Conservation (phyloP, 2,113 vertebrate species). For the Mola mola region DNA sequence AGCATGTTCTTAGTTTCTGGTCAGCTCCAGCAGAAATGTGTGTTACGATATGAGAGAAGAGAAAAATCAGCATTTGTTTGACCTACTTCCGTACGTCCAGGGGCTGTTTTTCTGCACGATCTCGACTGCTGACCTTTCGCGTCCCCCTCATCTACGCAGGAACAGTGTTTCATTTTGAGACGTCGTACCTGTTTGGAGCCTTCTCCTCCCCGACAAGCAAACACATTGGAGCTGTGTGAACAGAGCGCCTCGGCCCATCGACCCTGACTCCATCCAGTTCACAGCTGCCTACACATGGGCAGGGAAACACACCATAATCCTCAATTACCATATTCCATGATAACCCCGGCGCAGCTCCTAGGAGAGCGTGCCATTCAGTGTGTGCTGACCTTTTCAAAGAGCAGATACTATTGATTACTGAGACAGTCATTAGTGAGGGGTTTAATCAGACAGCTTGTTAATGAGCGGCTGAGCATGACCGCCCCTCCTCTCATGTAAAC, state of each 20-base stretch:
- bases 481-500: conserved; percentile 65
- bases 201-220: conserved; percentile 12
- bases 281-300: conserved; percentile 35
- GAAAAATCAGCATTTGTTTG: not conserved
- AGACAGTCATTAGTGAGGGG: conserved; percentile 79
- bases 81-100: not conserved
- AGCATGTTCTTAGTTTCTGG: conserved; percentile 3
- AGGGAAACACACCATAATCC: conserved; percentile 46
- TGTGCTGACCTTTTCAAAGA: conserved; percentile 70
- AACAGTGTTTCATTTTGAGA: conserved; percentile 1
- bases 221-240: conserved; percentile 41
- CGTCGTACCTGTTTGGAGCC: conserved; percentile 11
- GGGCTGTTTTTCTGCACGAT: not conserved
- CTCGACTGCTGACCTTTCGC: not conserved
- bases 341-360: conserved; percentile 38
- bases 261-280: conserved; percentile 45
- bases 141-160: not conserved
- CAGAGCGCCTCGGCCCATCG: conserved; percentile 23
- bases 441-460: conserved; percentile 80
- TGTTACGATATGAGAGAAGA: too few relatives aligned
- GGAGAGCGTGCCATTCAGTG: conserved; percentile 43
- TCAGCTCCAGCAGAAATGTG: not conserved
- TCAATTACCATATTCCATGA: conserved; percentile 55
- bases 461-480: conserved; percentile 70
- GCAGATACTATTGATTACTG: conserved; percentile 78